Conservation (phyloP, 1,140 invertebrate species). For the Triops cancriformis region DNA sequence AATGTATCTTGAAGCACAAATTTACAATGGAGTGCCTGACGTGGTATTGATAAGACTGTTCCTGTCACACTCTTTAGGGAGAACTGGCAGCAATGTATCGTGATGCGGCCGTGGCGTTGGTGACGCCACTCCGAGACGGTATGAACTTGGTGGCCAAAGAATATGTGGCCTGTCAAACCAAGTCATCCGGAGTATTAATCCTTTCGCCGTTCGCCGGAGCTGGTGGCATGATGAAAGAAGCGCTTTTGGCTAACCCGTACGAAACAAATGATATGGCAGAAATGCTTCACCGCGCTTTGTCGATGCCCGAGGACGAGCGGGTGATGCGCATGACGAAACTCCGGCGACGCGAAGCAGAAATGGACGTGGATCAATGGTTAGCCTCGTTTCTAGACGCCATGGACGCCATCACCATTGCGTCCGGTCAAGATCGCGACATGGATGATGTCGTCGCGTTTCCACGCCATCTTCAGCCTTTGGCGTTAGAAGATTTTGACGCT, state of each 20-base stretch:
- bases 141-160: slow-evolving; percentile 47
- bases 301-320: slow-evolving; percentile 42
- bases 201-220: slow-evolving; percentile 42
- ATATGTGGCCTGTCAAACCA: slow-evolving; percentile 42
- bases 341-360: slow-evolving; percentile 36
- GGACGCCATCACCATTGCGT: slow-evolving; percentile 31
- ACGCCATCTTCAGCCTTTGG: slow-evolving; percentile 21
- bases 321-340: slow-evolving; percentile 40
- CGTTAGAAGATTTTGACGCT: slow-evolving; percentile 28
- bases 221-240: slow-evolving; percentile 38
- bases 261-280: slow-evolving; percentile 41
- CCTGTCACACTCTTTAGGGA: slow-evolving; percentile 31
- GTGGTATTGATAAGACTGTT: too few species aligned
- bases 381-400: slow-evolving; percentile 37
- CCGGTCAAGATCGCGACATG: slow-evolving; percentile 20
- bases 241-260: slow-evolving; percentile 42
- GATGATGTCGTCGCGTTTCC: slow-evolving; percentile 20
- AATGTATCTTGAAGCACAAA: too few species aligned
- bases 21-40: too few species aligned
- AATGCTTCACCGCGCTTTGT: slow-evolving; percentile 39
- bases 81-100: slow-evolving; percentile 42
- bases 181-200: slow-evolving; percentile 41
- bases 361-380: slow-evolving; percentile 41
- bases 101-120: slow-evolving; percentile 40
- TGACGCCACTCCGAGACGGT: slow-evolving; percentile 43